Percentiles rank a stretch among this genome's conserved stretches.
Conservation (phyloP, 1,140 invertebrate species). For the Dryas iulia region DNA sequence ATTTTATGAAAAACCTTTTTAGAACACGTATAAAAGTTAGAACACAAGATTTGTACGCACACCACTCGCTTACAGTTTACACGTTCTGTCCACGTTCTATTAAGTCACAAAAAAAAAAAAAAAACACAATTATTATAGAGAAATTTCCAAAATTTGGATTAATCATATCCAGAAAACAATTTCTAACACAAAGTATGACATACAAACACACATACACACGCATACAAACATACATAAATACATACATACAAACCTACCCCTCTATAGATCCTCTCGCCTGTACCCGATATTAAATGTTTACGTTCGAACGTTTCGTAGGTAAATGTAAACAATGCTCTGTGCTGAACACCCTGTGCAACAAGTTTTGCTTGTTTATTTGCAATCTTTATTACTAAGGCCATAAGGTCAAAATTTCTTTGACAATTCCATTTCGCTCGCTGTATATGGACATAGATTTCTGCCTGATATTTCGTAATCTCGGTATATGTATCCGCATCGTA, state of each 20-base stretch:
- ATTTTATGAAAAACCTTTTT: too few relatives aligned
- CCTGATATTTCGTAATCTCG: conserved; percentile 54
- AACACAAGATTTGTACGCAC: too few relatives aligned
- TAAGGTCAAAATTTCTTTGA: conserved; percentile 21
- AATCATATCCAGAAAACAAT: too few relatives aligned
- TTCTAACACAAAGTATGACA: too few relatives aligned
- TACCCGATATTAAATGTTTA: conserved; percentile 67
- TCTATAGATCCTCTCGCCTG: conserved; percentile 43
- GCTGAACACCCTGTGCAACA: conserved; percentile 22
- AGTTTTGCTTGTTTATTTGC: conserved; percentile 4
- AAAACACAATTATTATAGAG: too few relatives aligned
- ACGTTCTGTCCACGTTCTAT: too few relatives aligned
- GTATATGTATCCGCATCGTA: conserved; percentile 25
- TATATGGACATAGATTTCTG: conserved; percentile 44
- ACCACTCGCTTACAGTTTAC: too few relatives aligned
- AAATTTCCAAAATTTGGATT: too few relatives aligned
- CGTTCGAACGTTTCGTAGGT: conserved; percentile 52
- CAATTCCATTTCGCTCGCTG: neutral
- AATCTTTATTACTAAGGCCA: conserved; percentile 5
- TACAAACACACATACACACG: too few relatives aligned
- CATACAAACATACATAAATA: conserved; percentile 4
- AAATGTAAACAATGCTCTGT: conserved; percentile 52
- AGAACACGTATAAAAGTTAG: too few relatives aligned
- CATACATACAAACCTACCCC: conserved; percentile 14
- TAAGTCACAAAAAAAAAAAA: too few relatives aligned